Evolutionary conservation across 1,140 invertebrate genomes (phyloP).

Genomic region (Drosophila chauvacae): DNA sequence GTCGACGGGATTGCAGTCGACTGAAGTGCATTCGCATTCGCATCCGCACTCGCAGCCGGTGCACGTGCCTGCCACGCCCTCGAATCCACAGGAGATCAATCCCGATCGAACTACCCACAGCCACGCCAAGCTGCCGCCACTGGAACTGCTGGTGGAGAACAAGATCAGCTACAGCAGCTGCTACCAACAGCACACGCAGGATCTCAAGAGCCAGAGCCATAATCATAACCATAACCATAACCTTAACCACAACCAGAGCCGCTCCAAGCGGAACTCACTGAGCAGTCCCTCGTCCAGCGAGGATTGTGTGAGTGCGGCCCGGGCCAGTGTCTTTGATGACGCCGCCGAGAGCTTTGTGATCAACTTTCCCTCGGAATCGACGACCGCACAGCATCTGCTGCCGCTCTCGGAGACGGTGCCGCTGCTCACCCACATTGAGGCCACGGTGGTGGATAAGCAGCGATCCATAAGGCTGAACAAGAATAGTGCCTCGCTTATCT

Average conservation of each 20-base stretch:
- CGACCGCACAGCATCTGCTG: conserved; percentile 60
- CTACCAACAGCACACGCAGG: conserved; percentile 46
- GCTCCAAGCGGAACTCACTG: conserved; percentile 39
- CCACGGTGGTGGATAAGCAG: conserved; percentile 74
- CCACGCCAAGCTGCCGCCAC: conserved; percentile 59
- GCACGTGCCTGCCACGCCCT: conserved; percentile 45
- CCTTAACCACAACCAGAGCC: conserved; percentile 22
- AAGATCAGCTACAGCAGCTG: conserved; percentile 74
- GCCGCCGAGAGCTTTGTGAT: conserved; percentile 81
- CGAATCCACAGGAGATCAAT: conserved; percentile 34
- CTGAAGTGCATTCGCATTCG: conserved; percentile 48
- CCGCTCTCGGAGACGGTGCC: conserved; percentile 81
- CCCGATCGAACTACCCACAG: conserved; percentile 22
- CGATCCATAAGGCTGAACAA: conserved; percentile 76
- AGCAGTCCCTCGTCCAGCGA: conserved; percentile 65
- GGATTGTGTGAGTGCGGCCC: conserved; percentile 41
- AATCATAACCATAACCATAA: conserved; percentile 14
- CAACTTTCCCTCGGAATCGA: conserved; percentile 80
- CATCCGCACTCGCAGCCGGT: conserved; percentile 41
- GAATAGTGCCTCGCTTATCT: conserved; percentile 81
- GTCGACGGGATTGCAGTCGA: conserved; percentile 67
- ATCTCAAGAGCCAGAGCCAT: conserved; percentile 7
- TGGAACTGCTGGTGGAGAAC: conserved; percentile 74
- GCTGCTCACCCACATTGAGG: conserved; percentile 77
- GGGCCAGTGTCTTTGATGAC: conserved; percentile 74